Evolutionary conservation across 1,140 invertebrate species (phyloP).

Genomic region (Diorhabda carinulata): DNA sequence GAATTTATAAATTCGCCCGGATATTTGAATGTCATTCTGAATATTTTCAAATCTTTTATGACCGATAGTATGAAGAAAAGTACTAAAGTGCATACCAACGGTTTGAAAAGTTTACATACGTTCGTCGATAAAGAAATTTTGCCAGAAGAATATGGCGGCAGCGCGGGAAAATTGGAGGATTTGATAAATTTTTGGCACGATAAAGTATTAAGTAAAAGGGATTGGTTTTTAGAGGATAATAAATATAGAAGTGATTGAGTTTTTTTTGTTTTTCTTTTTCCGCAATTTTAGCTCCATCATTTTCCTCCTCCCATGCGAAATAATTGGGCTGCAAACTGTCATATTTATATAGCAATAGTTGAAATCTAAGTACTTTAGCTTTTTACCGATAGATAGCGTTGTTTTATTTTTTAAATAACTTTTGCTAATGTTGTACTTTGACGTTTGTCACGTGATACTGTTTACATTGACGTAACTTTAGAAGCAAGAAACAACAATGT

Average conservation of each 20-base stretch:
- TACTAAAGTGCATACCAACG: slow-evolving; percentile 53
- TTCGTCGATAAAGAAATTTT: slow-evolving; percentile 52
- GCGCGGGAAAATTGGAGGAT: slow-evolving; percentile 50
- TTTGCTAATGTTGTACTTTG: too few relatives aligned
- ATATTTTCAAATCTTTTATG: slow-evolving; percentile 69
- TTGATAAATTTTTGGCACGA: slow-evolving; percentile 57
- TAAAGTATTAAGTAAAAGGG: slow-evolving; percentile 48
- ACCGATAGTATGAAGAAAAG: slow-evolving; percentile 60
- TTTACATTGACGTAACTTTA: too few relatives aligned
- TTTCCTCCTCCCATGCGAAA: too few relatives aligned
- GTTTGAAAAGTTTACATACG: slow-evolving; percentile 45
- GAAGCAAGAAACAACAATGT: too few relatives aligned
- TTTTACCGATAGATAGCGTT: too few relatives aligned
- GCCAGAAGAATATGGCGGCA: slow-evolving; percentile 60
- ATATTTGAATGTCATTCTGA: slow-evolving; percentile 64
- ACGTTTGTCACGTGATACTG: too few relatives aligned
- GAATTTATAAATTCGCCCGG: slow-evolving; percentile 68
- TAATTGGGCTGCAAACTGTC: too few relatives aligned
- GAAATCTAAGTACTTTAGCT: too few relatives aligned
- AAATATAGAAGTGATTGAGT: slow-evolving; percentile 50
- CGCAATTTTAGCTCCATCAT: too few relatives aligned
- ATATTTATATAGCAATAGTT: too few relatives aligned
- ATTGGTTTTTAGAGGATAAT: slow-evolving; percentile 58
- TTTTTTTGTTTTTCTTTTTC: neutral
- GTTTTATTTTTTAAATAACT: too few relatives aligned